A percentile compares a stretch with the other conserved stretches of the same genome.
These are phyloP conservation scores for Pollenia amentaria DNA, from an alignment of 2,888 invertebrate genomes.

Conservation along the genomic window DNA sequence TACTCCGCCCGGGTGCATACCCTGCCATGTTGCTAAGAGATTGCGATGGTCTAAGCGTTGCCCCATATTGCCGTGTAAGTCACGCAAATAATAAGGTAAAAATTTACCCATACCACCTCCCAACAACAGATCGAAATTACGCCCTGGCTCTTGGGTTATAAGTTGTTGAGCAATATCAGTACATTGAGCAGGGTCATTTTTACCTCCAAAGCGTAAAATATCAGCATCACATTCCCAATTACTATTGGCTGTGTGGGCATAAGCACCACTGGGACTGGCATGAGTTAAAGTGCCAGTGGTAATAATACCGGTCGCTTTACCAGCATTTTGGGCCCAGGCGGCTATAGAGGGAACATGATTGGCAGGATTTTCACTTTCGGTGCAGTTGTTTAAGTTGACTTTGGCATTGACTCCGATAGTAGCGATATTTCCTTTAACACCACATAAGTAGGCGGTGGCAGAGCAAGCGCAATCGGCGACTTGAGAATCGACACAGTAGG, in stretches of 20 bases:
- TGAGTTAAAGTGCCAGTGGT: constrained; percentile 92
- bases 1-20: constrained; percentile 85
- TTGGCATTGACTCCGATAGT: constrained; percentile 90
- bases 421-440: constrained; percentile 89
- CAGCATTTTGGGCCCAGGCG: constrained; percentile 88
- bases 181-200: constrained; percentile 83
- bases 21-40: constrained; percentile 88
- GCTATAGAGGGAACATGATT: constrained; percentile 89
- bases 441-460: constrained; percentile 84
- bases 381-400: constrained; percentile 87
- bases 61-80: constrained; percentile 85
- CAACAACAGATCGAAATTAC: constrained; percentile 89
- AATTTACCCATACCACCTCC: constrained; percentile 91
- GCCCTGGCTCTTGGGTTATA: constrained; percentile 88
- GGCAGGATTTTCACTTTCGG: constrained; percentile 85
- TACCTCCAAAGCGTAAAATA: constrained; percentile 76
- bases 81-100: constrained; percentile 86
- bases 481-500: constrained; percentile 88
- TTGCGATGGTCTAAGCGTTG: constrained; percentile 87
- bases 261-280: constrained; percentile 90
- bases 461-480: constrained; percentile 91
- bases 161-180: constrained; percentile 91
- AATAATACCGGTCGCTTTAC: constrained; percentile 88
- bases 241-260: constrained; percentile 87
- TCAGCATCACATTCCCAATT: constrained; percentile 90